Evolutionary conservation across 2,113 vertebrate species (phyloP), one percentile per base, ranked within the genome.

Genomic region (Laticauda laticaudata): DNA sequence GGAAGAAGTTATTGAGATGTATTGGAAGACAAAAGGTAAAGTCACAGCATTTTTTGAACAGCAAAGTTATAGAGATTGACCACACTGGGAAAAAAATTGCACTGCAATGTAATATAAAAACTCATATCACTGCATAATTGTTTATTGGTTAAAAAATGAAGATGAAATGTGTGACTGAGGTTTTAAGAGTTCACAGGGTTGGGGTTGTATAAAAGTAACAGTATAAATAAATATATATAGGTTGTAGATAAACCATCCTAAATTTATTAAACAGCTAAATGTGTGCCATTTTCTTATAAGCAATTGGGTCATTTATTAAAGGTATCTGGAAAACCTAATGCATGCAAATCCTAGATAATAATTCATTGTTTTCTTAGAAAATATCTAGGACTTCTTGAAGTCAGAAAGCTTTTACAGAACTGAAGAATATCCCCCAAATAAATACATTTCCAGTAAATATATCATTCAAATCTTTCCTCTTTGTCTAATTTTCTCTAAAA

Each of bases 271-370:
- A 92, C 93, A 94, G 94, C 54, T 81, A 89, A 94, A 94, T 94
- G 75, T 92, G 87, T 6, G 86, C 89, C 5, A 1, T 81, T 94
- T 93, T 91, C 95, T 90, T 29, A 2, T 92, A 90, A 94, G 92
- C 0, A 86, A 94, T 91, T 96, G 94, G 94, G 92, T 96, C 59
- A 6, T 86, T 94, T 94, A 92, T 64, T 51, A 94, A 93, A 92
- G 94, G 89, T 1, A 94, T 86, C 94, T 95, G 95, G 94, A 94
- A 95, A 94, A 75, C 92, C 92, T 95, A 95, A 0, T 92, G 56
- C 56, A 87, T 0, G 1, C 89, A 94, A 93, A 92, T 54, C 92
- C 61, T 91, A 91, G 15, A 92, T 92, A 92, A 94, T 89, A 23
- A 85, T 91, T 53, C 45, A 92, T 94, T 93, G 69, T 81, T 92